A percentile compares a stretch with the other conserved stretches of the same genome.
Conservation (phyloP, 2,797 vertebrate genomes). For the Harpagifer antarcticus region DNA sequence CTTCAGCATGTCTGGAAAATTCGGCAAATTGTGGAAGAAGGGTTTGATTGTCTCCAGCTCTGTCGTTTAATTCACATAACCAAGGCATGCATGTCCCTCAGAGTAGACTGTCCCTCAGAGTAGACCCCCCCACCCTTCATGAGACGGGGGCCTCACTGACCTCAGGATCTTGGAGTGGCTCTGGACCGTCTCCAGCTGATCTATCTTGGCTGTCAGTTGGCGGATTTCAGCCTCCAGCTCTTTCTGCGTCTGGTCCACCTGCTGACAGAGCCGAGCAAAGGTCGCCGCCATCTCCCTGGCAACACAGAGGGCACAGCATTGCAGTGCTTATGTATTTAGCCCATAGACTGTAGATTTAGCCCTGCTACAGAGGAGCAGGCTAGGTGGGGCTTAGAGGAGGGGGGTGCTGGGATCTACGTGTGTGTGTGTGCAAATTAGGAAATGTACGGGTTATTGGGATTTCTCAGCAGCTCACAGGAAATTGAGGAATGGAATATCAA, state of each 20-base stretch:
- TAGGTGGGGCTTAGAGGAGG: not conserved
- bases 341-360: conserved; percentile 16
- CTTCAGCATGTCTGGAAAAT: not conserved
- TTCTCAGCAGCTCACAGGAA: conserved; percentile 9
- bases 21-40: not conserved
- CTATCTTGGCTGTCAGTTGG: conserved; percentile 90
- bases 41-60: not conserved
- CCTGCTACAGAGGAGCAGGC: conserved; percentile 8
- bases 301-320: conserved; percentile 65
- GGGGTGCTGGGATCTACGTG: conserved; percentile 7
- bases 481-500: not conserved
- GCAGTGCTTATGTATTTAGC: conserved; percentile 62
- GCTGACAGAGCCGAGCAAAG: conserved; percentile 85
- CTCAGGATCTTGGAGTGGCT: conserved; percentile 90
- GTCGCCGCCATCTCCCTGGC: conserved; percentile 91
- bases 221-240: conserved; percentile 91
- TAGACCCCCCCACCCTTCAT: not conserved
- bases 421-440: conserved; percentile 5
- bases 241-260: conserved; percentile 92
- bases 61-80: not conserved
- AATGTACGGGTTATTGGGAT: not conserved
- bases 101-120: not conserved
- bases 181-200: conserved; percentile 92
- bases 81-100: not conserved
- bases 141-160: conserved; percentile 73